phyloP scores from a whole-genome alignment of 2,113 vertebrate species.

The Morone chrysops region DNA sequence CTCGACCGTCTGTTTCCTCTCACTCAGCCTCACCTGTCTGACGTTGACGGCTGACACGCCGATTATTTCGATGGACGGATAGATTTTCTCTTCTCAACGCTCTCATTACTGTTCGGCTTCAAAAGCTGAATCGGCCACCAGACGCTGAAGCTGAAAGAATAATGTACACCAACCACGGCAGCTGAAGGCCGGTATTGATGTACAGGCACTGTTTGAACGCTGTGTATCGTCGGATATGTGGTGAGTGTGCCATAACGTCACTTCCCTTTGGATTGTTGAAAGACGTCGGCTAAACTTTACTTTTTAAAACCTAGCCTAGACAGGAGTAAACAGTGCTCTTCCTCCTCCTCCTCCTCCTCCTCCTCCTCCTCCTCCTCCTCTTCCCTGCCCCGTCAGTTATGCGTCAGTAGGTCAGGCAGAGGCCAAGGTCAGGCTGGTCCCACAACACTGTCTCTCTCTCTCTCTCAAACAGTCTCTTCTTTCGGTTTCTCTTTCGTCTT shows the following conservation, averaged over 20 bases:
- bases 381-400: conserved; percentile 13
- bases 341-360: not conserved
- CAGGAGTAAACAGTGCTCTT: not conserved
- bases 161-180: too few species aligned
- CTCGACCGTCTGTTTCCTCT: conserved; percentile 40
- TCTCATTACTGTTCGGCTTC: not conserved
- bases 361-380: too few species aligned
- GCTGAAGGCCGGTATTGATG: too few species aligned
- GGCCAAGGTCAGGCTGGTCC: conserved; percentile 32
- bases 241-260: not conserved
- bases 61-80: conserved; percentile 13
- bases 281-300: not conserved
- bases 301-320: not conserved
- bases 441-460: not conserved
- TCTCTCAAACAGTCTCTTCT: not conserved
- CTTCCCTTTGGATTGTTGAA: not conserved
- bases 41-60: not conserved
- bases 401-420: conserved; percentile 51
- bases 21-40: conserved; percentile 14
- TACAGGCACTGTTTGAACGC: too few species aligned
- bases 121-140: not conserved
- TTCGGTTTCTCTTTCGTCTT: not conserved
- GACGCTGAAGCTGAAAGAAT: not conserved
- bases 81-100: not conserved
- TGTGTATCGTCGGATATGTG: too few species aligned